A percentile compares a stretch with the other conserved stretches of the same genome.
Evolutionary conservation across 1,140 invertebrate genomes (phyloP).

Genomic region (Euwallacea fornicatus): DNA sequence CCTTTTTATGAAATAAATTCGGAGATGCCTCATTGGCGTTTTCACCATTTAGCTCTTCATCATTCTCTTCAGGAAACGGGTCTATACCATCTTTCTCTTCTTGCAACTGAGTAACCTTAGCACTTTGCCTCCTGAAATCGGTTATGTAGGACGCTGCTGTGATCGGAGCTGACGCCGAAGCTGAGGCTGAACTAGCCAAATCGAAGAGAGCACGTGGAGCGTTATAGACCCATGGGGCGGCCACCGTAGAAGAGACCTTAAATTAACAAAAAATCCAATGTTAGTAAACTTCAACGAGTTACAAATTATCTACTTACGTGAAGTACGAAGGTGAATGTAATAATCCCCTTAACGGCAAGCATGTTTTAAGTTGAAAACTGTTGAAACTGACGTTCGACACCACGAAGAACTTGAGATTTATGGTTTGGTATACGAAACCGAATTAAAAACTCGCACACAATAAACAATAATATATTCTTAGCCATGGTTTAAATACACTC

Average conservation of each 20-base stretch:
- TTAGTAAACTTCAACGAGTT: too few species aligned
- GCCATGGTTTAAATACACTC: conserved; percentile 34
- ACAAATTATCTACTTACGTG: too few species aligned
- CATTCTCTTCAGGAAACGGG: background rate
- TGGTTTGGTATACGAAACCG: background rate
- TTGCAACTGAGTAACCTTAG: conserved; percentile 30
- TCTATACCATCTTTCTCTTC: conserved; percentile 26
- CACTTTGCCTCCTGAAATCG: conserved; percentile 33
- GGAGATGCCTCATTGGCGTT: conserved; percentile 37
- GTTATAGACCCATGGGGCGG: conserved; percentile 21
- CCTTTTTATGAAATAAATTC: conserved; percentile 39
- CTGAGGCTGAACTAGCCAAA: conserved; percentile 19
- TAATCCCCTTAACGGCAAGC: too few species aligned
- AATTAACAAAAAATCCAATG: too few species aligned
- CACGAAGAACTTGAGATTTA: too few species aligned
- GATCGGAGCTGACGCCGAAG: conserved; percentile 20
- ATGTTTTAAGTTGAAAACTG: too few species aligned
- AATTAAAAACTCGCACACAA: conserved; percentile 26
- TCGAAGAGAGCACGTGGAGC: conserved; percentile 12
- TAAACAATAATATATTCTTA: conserved; percentile 31
- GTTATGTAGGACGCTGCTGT: conserved; percentile 13
- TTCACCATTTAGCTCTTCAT: conserved; percentile 11
- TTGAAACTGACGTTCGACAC: too few species aligned
- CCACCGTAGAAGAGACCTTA: background rate
- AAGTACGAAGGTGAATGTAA: too few species aligned